Conservation (phyloP, 2,888 invertebrate genomes). For the Euzetes globulus region DNA sequence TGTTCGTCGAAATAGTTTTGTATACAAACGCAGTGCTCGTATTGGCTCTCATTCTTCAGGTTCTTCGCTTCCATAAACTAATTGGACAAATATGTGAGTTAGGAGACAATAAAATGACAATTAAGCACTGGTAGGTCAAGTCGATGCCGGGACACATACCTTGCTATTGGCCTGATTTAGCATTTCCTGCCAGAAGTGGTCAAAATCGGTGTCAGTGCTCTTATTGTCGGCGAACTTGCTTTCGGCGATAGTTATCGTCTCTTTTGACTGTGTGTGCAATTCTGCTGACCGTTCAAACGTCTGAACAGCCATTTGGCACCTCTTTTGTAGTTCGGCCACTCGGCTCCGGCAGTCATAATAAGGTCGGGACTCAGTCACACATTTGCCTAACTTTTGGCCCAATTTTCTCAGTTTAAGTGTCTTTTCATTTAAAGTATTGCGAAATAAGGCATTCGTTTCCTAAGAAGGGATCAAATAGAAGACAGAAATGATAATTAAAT, state of each 20-base stretch:
- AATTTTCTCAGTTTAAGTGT: constrained; percentile 22
- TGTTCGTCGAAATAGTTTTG: constrained; percentile 31
- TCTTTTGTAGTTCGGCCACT: constrained; percentile 16
- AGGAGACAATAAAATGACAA: too few relatives aligned
- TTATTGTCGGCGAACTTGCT: constrained; percentile 31
- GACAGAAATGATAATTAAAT: not conserved
- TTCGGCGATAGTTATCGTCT: constrained; percentile 34
- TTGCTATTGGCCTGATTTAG: constrained; percentile 36
- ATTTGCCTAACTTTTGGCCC: constrained; percentile 26
- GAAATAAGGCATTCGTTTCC: constrained; percentile 19
- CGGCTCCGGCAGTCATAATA: constrained; percentile 35
- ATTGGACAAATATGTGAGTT: too few relatives aligned
- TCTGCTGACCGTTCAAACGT: constrained; percentile 34
- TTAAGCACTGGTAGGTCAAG: not conserved
- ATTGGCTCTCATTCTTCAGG: constrained; percentile 32
- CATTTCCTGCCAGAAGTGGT: constrained; percentile 37
- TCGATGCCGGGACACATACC: not conserved
- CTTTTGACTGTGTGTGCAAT: constrained; percentile 33
- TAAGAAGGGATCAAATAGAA: not conserved
- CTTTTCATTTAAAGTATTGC: constrained; percentile 25
- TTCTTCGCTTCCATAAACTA: constrained; percentile 36
- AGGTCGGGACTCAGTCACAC: constrained; percentile 30
- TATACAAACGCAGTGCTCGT: constrained; percentile 31
- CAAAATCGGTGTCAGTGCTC: constrained; percentile 31
- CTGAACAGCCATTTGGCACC: constrained; percentile 36